Conservation (phyloP, 2,888 invertebrate species). For the Merodon equestris region DNA sequence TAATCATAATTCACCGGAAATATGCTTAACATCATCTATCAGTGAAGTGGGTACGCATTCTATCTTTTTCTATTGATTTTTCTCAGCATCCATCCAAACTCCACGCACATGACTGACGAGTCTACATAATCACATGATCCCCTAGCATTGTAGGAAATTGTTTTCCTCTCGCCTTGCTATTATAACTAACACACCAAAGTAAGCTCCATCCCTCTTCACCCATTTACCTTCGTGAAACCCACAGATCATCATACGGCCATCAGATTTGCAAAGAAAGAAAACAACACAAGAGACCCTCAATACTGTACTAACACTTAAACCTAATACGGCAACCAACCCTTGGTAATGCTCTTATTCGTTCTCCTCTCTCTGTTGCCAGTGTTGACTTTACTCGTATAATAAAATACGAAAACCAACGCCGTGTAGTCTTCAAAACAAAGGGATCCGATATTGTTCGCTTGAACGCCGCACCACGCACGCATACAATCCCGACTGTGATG, state of each 20-base stretch:
- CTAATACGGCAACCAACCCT: conserved; percentile 26
- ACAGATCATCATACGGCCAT: conserved; percentile 21
- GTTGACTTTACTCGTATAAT: not conserved
- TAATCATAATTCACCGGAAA: too few species aligned
- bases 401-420: not conserved
- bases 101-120: too few species aligned
- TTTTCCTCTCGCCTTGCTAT: not conserved
- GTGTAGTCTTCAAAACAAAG: conserved; percentile 16
- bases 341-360: conserved; percentile 6
- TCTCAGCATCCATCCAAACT: too few species aligned
- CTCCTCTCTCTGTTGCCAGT: conserved; percentile 2
- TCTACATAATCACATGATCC: conserved; percentile 1
- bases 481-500: too few species aligned
- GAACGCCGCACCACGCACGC: not conserved
- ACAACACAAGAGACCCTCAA: not conserved
- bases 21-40: too few species aligned
- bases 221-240: conserved; percentile 4
- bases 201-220: not conserved
- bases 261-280: conserved; percentile 12
- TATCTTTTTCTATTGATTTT: too few species aligned
- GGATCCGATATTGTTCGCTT: conserved; percentile 58
- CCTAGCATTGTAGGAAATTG: not conserved
- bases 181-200: not conserved
- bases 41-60: too few species aligned
- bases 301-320: conserved; percentile 10